Percentiles rank a stretch among this genome's conserved stretches.
phyloP scores from a whole-genome alignment of 1,140 invertebrate species.

The Hylaeus anthracinus region DNA sequence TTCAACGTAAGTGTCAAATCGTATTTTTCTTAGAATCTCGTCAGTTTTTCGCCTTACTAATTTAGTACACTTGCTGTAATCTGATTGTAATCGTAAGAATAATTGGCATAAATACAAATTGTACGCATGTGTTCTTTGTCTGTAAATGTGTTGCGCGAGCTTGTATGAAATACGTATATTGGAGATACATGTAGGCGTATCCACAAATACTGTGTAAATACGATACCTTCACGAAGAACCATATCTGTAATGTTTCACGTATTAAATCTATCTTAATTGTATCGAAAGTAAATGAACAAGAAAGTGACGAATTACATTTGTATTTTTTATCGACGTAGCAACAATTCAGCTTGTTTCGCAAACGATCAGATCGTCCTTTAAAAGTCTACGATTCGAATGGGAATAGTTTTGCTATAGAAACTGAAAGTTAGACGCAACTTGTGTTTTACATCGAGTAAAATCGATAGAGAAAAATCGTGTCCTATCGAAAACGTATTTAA shows the following conservation, averaged over 20 bases:
- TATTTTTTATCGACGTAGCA: background rate
- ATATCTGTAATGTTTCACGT: constrained; percentile 24
- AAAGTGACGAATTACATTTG: constrained; percentile 7
- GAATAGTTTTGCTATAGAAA: background rate
- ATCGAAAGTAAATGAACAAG: constrained; percentile 11
- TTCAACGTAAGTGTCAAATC: background rate
- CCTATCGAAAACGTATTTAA: background rate
- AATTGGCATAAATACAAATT: constrained; percentile 40
- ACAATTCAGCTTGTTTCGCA: background rate
- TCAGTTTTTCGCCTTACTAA: constrained; percentile 41
- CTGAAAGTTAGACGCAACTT: background rate
- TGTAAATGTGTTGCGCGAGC: constrained; percentile 45
- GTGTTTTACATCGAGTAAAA: background rate
- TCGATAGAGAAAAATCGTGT: background rate
- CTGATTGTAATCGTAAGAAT: constrained; percentile 31
- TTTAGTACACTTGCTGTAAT: constrained; percentile 20
- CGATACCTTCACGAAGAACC: constrained; percentile 20
- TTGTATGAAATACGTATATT: constrained; percentile 21
- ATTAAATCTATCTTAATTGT: constrained; percentile 8
- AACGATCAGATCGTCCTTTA: constrained; percentile 3
- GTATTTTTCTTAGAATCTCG: constrained; percentile 34
- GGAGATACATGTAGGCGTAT: constrained; percentile 52
- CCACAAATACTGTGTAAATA: constrained; percentile 29
- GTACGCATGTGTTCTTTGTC: constrained; percentile 43
- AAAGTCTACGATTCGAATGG: background rate